Evolutionary conservation across 2,888 invertebrate genomes (phyloP), one percentile per base, ranked within the genome.

Genomic region (Trissolcus japonicus): DNA sequence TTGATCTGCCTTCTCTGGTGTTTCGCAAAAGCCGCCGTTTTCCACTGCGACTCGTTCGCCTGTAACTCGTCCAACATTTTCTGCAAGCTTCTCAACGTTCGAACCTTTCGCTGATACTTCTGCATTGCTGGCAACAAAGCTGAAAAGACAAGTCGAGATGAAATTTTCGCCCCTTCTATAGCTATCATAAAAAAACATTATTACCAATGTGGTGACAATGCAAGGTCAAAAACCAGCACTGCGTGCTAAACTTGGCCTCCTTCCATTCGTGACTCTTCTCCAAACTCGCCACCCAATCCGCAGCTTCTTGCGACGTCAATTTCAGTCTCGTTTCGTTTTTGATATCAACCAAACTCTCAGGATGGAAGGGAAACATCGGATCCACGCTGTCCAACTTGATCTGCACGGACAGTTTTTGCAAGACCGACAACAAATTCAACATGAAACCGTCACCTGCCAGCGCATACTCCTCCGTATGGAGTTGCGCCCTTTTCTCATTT

Each of bases 181-280:
- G 6, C 54, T 7, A 54, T 4, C 13, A 54, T 25, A 29, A 1
- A 46, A 14, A 6, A 17, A 51, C 6, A 2, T 1, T 16, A 48
- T 6, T 57, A 78, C 78, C 78, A 53, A 98, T 92, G 87, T 98
- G 98, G 89, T 98, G 97, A 89, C 96, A 95, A 89, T 98, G 96
- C 48, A 98, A 91, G 0, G 98, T 98, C 55, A 99, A 91, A 90
- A 98, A 98, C 96, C 98, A 99, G 88, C 98, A 99, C 82, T 97
- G 96, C 0, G 98, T 98, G 79, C 96, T 95, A 90, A 99, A 99
- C 85, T 97, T 98, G 2, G 95, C 93, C 62, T 95, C 94, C 9
- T 92, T 92, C 93, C 94, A 95, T 56, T 91, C 90, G 87, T 93
- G 92, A 29, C 87, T 67, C 89, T 92, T 88, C 93, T 94, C 92